Percentiles rank a stretch among this genome's conserved stretches.
phyloP scores from a whole-genome alignment of 1,140 invertebrate species.

The Bombus fervidus region DNA sequence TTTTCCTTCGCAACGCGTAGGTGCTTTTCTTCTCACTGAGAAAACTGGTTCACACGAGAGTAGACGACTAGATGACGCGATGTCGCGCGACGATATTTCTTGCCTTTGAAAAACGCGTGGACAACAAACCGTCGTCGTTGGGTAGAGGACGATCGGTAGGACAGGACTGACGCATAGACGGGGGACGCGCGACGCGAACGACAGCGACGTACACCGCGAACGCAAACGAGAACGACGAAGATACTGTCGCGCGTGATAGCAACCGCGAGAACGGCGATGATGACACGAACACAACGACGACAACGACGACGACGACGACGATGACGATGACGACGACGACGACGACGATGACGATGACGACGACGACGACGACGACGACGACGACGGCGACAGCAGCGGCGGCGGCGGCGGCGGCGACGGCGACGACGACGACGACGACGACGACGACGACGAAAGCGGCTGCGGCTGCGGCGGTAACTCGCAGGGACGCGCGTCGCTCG shows the following conservation, averaged over 20 bases:
- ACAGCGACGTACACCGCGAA: constrained; percentile 1
- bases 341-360: neutral
- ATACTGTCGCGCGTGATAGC: constrained; percentile 26
- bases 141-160: neutral
- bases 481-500: constrained; percentile 82
- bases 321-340: neutral
- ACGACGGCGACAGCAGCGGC: constrained; percentile 10
- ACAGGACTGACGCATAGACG: constrained; percentile 19
- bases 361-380: neutral
- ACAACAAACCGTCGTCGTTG: neutral
- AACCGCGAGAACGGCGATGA: constrained; percentile 1
- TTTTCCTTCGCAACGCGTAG: constrained; percentile 14
- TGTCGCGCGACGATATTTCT: neutral
- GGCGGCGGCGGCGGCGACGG: constrained; percentile 10
- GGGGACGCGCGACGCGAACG: constrained; percentile 4
- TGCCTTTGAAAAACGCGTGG: neutral
- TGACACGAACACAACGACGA: neutral
- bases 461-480: constrained; percentile 76
- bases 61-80: neutral
- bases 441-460: constrained; percentile 36
- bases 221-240: neutral
- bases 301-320: accelerated
- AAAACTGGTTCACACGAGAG: neutral
- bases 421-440: constrained; percentile 40
- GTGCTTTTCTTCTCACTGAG: constrained; percentile 3